Percentiles rank a stretch among this genome's conserved stretches.
phyloP scores from a whole-genome alignment of 1,140 invertebrate genomes.

The Sesamia nonagrioides region DNA sequence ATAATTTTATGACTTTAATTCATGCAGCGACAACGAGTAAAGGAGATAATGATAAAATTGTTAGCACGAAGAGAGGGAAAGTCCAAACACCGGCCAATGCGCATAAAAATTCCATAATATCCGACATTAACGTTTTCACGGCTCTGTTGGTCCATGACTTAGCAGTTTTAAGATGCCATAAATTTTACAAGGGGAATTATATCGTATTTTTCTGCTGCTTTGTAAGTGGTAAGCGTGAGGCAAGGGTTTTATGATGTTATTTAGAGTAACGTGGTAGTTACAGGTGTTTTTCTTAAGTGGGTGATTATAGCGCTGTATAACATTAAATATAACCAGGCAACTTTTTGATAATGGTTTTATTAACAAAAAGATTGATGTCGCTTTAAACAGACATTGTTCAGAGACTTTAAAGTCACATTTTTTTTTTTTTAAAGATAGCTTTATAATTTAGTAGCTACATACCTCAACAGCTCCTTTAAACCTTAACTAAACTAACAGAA shows the following conservation, averaged over 20 bases:
- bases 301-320: background rate
- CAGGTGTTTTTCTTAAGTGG: background rate
- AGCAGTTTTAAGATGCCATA: constrained; percentile 8
- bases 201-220: background rate
- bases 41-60: constrained; percentile 54
- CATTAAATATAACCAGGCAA: background rate
- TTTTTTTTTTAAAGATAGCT: too few species aligned
- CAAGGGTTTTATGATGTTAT: constrained; percentile 16
- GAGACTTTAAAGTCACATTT: too few species aligned
- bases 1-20: constrained; percentile 49
- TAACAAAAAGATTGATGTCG: too few species aligned
- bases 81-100: constrained; percentile 45
- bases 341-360: too few species aligned
- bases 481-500: background rate
- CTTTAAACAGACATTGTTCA: too few species aligned
- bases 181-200: constrained; percentile 22
- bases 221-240: background rate
- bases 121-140: constrained; percentile 54
- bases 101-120: constrained; percentile 55
- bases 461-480: background rate
- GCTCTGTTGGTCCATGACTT: constrained; percentile 11
- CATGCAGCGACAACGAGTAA: constrained; percentile 49
- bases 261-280: background rate
- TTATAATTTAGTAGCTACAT: too few species aligned
- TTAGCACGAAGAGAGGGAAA: constrained; percentile 57